Evolutionary conservation across 2,113 vertebrate genomes (phyloP).

Genomic region (Motacilla alba): DNA sequence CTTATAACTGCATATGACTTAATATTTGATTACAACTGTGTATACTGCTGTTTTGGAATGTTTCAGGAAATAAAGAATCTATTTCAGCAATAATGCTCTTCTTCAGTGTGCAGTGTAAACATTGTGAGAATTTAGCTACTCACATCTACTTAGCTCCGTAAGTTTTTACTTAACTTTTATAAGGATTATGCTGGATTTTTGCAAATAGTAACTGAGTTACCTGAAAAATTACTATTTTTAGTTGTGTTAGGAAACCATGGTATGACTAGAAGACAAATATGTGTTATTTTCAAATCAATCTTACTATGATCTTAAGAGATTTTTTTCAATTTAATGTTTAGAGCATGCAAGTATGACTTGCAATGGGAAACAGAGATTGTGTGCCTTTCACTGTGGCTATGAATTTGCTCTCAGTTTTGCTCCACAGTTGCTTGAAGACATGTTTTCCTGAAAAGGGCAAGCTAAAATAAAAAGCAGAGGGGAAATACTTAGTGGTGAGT

Average conservation of each 20-base stretch:
- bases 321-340: neutral
- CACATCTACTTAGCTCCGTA: neutral
- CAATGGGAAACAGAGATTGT: neutral
- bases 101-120: conserved; percentile 22
- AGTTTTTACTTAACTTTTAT: neutral
- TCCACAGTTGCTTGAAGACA: neutral
- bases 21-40: conserved; percentile 79
- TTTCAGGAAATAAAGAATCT: conserved; percentile 83
- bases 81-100: conserved; percentile 76
- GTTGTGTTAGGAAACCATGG: neutral
- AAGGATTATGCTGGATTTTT: neutral
- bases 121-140: neutral
- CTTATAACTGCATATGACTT: conserved; percentile 77
- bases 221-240: neutral
- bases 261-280: neutral
- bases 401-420: neutral
- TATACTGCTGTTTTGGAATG: conserved; percentile 82
- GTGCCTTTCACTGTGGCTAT: neutral
- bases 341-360: neutral
- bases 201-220: neutral
- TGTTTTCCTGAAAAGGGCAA: neutral
- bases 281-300: neutral
- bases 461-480: neutral
- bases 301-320: neutral
- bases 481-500: neutral